Evolutionary conservation across 2,888 invertebrate species (phyloP).

Genomic region (Ligdia adustata): DNA sequence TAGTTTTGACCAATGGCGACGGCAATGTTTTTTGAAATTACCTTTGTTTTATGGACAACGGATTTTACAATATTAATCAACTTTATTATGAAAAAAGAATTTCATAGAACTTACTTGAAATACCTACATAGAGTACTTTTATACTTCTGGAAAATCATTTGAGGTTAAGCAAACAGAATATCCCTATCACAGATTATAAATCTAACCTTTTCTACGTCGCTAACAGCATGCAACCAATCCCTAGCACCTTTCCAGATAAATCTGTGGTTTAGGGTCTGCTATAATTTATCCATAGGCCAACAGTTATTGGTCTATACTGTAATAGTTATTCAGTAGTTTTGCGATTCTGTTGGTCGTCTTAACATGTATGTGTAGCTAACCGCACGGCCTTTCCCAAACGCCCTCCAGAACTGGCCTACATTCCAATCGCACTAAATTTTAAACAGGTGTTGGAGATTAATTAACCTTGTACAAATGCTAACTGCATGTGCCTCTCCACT

Average conservation of each 20-base stretch:
- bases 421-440: constrained; percentile 12
- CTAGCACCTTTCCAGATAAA: constrained; percentile 53
- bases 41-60: neutral
- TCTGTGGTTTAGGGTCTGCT: constrained; percentile 52
- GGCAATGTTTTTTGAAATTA: constrained; percentile 1
- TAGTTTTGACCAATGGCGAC: constrained; percentile 7
- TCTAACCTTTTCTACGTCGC: constrained; percentile 44
- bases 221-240: constrained; percentile 72
- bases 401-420: constrained; percentile 49
- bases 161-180: too few relatives aligned
- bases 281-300: neutral
- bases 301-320: too few relatives aligned
- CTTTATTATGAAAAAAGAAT: constrained; percentile 4
- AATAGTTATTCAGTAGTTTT: constrained; percentile 7
- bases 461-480: constrained; percentile 52
- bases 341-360: constrained; percentile 45
- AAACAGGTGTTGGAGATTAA: constrained; percentile 56
- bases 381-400: constrained; percentile 57
- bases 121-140: too few relatives aligned
- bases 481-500: constrained; percentile 69
- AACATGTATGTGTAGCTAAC: constrained; percentile 57
- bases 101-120: neutral
- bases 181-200: constrained; percentile 41
- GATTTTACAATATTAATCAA: constrained; percentile 4
- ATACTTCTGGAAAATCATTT: too few relatives aligned